Evolutionary conservation across 2,797 vertebrate genomes (phyloP), one percentile per base, ranked within the genome.

Genomic region (Spatula versicolor): DNA sequence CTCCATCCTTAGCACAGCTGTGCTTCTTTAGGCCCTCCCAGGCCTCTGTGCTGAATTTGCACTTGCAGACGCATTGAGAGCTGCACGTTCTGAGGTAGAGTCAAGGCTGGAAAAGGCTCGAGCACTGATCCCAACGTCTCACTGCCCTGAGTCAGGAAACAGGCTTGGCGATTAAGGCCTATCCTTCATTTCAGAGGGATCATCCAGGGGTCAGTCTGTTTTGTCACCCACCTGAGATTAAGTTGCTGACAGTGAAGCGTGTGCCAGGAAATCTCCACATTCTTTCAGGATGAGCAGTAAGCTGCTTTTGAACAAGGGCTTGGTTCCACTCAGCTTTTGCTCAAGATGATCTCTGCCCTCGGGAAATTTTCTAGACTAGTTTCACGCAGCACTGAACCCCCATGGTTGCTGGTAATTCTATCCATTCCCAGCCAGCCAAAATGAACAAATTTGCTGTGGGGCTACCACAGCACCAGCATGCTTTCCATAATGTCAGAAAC

Each of bases 231-330:
- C 77, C 63, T 52, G 71, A 93, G 92, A 60, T 76, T 86, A 92
- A 39, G 81, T 3, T 96, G 95, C 71, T 95, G 86, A 93, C 90
- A 94, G 83, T 7, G 22, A 11, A 72, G 31, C 1, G 0, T 19
- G 4, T 2, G 72, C 86, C 88, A 14, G 31, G 83, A 96, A 95
- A 82, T 37, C 63, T 93, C 60, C 26, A 10, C 78, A 68, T 95
- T 95, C 94, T 83, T 90, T 30, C 75, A 37, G 60, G 60, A 64
- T 95, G 92, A 96, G 83, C 72, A 76, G 56, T 22, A 79, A 54
- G 52, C 55, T 87, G 41, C 72, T 76, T 66, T 52, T 33, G 25
- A 28, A 26, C 30, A 8, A 0, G 22, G 31, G 39, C 75, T 28
- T n/a, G 64, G 71, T 56, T 93, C 71, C 50, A 31, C 45, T 41